These are phyloP conservation scores for Microhierax caerulescens DNA, from an alignment of 2,797 vertebrate species.

Conservation along the genomic window DNA sequence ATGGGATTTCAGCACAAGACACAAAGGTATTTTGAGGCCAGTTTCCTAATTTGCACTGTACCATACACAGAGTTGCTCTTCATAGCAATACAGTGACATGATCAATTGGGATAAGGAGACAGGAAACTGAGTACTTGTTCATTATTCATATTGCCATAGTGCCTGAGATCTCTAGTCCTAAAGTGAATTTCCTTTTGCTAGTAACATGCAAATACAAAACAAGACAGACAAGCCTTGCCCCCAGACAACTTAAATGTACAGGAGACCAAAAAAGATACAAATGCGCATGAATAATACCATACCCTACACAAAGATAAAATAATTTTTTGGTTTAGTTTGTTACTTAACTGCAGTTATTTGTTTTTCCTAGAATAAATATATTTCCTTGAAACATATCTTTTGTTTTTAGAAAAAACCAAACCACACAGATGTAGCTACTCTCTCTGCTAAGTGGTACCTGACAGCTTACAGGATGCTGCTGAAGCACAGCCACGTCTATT, in stretches of 20 bases:
- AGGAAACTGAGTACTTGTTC: neutral
- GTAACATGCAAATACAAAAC: neutral
- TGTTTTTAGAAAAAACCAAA: neutral
- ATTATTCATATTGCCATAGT: neutral
- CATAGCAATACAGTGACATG: neutral
- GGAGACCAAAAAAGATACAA: neutral
- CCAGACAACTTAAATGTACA: neutral
- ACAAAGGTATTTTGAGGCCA: neutral
- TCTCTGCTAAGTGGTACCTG: neutral
- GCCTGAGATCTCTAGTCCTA: neutral
- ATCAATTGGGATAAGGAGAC: neutral
- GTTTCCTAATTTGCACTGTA: neutral
- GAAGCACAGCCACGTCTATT: neutral
- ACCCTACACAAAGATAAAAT: neutral
- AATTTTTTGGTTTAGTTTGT: no score
- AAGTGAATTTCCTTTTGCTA: neutral
- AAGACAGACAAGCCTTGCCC: neutral
- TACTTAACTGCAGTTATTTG: neutral
- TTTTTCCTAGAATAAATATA: neutral
- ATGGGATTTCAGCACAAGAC: constrained; percentile 34
- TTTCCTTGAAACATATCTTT: neutral
- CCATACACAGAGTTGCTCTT: neutral
- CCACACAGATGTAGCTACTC: neutral
- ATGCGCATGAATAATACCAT: neutral
- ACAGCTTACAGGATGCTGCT: neutral